Evolutionary conservation across 2,797 vertebrate genomes (phyloP), one percentile per base, ranked within the genome.

Genomic region (Ataeniobius toweri): DNA sequence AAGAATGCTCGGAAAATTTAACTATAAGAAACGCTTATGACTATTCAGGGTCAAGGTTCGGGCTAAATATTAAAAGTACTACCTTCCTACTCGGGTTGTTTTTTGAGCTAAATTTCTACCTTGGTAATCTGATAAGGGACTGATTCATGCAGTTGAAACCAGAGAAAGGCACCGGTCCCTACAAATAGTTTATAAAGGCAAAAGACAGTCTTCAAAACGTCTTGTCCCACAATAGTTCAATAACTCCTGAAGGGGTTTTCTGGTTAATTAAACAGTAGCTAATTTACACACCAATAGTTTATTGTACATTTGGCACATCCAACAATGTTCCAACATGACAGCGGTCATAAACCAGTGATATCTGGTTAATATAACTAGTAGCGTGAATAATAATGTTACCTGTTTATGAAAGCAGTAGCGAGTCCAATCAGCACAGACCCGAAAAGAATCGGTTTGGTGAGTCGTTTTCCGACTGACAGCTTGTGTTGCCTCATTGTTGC

Each of bases 361-460:
- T 31, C 5, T 14, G 46, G 18, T 12, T 50, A 6, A 36, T 24
- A 9, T n/a, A 70, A 36, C 5, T 16, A 10, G 24, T 8, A 5
- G 2, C 3, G 7, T 51, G 13, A 6, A 46, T 7, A 53, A 12
- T 7, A 26, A 5, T 36, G 24, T 65, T 41, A 95, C 95, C 95
- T 95, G 85, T 94, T 94, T 5, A 90, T 59, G 86, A 95, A 96
- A 22, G 84, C 93, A 4, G 91, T 36, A 2, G 92, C 92, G 4
- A 96, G 85, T 81, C 93, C 94, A 2, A 89, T 71, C 0, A 94
- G 3, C 1, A 96, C 20, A 0, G 92, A 84, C 39, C 95, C 96
- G 58, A 96, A 95, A 44, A 96, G 74, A 39, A 96, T 1, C 0
- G 95, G 96, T 59, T 96, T 96, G 0, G 90, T 61, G 3, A 94